A percentile compares a stretch with the other conserved stretches of the same genome.
These are phyloP conservation scores for Luidia sarsii DNA, from an alignment of 53 echinoderm and acorn worm genomes.

Conservation along the genomic window DNA sequence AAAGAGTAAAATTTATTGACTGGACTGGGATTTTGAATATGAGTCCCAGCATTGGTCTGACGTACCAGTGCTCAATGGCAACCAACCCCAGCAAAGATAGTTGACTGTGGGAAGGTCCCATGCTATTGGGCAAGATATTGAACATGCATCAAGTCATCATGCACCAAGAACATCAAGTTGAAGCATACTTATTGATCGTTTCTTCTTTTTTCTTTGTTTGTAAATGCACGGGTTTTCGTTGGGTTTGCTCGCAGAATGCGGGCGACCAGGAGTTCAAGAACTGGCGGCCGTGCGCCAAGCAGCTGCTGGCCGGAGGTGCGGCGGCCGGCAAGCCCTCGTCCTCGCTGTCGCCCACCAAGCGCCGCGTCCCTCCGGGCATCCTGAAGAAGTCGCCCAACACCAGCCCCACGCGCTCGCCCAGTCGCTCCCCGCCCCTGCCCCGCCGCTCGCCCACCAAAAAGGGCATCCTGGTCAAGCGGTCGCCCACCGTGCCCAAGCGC, in stretches of 20 bases:
- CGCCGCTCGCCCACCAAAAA: constrained; percentile 26
- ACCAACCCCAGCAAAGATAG: too few species aligned
- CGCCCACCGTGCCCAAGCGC: constrained; percentile 20
- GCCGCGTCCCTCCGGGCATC: constrained; percentile 29
- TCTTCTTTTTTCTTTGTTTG: too few species aligned
- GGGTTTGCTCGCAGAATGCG: background rate
- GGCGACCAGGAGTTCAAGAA: constrained; percentile 42
- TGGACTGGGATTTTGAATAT: too few species aligned
- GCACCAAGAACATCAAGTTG: too few species aligned
- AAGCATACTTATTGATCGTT: too few species aligned
- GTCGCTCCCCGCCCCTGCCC: constrained; percentile 17
- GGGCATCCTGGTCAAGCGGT: constrained; percentile 22
- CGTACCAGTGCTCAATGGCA: too few species aligned
- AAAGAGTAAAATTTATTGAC: too few species aligned
- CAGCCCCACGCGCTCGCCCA: constrained; percentile 42
- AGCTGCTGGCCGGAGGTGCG: constrained; percentile 1
- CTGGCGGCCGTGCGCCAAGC: constrained; percentile 47
- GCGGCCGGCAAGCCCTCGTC: background rate
- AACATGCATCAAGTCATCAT: background rate
- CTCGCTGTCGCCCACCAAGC: constrained; percentile 26
- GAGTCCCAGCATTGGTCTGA: too few species aligned
- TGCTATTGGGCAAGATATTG: too few species aligned
- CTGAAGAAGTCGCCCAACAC: constrained; percentile 46
- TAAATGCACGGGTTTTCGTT: background rate
- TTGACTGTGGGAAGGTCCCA: too few species aligned